phyloP scores from a whole-genome alignment of 2,797 vertebrate genomes.

The Melanotaenia boesemani region DNA sequence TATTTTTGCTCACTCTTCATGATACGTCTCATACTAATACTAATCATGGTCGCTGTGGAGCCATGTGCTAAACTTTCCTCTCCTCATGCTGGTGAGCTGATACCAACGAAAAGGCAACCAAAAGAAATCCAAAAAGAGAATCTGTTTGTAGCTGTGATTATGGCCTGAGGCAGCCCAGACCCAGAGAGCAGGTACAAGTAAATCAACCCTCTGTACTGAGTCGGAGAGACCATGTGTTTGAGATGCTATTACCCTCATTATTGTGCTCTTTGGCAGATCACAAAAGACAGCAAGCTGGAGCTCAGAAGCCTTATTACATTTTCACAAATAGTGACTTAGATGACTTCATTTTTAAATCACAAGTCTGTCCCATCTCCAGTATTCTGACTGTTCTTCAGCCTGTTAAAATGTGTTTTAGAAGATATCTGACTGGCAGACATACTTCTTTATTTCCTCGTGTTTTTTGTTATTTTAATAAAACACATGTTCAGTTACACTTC shows the following conservation, averaged over 20 bases:
- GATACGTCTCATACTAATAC: too few relatives aligned
- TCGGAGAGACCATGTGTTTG: slow-evolving; percentile 46
- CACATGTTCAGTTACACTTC: not conserved
- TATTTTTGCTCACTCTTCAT: too few relatives aligned
- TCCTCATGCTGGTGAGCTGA: too few relatives aligned
- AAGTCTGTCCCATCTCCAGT: not conserved
- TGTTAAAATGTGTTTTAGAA: slow-evolving; percentile 12
- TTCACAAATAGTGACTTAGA: not conserved
- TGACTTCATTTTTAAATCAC: slow-evolving; percentile 23
- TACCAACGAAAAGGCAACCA: slow-evolving; percentile 2
- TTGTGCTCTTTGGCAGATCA: slow-evolving; percentile 38
- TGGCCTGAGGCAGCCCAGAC: slow-evolving; percentile 49
- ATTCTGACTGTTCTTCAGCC: slow-evolving; percentile 11
- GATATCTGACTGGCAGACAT: not conserved
- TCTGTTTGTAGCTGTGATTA: slow-evolving; percentile 18
- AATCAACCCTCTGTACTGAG: slow-evolving; percentile 62
- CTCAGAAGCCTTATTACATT: slow-evolving; percentile 11
- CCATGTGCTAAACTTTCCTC: too few relatives aligned
- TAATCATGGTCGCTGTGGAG: too few relatives aligned
- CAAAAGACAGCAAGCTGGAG: slow-evolving; percentile 26
- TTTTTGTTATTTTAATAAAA: slow-evolving; percentile 8
- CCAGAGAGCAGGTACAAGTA: slow-evolving; percentile 58
- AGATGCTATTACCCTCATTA: slow-evolving; percentile 65
- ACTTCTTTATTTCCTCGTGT: not conserved
- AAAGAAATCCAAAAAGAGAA: slow-evolving; percentile 15